Percentiles rank a stretch among this genome's conserved stretches.
phyloP scores from a whole-genome alignment of 2,797 vertebrate genomes.

The Cetoscarus ocellatus region DNA sequence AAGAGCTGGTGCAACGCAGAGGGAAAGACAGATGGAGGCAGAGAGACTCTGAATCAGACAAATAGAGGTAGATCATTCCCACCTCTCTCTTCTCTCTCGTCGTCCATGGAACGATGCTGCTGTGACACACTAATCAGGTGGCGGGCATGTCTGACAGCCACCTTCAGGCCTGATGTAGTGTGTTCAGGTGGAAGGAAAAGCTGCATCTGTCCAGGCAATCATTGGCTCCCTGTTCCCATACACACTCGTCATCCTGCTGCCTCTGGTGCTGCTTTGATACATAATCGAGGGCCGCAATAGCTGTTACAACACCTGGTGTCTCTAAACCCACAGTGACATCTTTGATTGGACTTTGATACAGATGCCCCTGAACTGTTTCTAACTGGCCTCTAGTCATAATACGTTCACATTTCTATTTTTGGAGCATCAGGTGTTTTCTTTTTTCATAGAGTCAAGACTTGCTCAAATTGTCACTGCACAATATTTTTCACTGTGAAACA shows the following conservation, averaged over 20 bases:
- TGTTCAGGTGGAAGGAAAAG: slow-evolving; percentile 74
- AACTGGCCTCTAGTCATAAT: not conserved
- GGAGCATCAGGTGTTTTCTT: not conserved
- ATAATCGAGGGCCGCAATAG: slow-evolving; percentile 30
- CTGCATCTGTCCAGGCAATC: slow-evolving; percentile 68
- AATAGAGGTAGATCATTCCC: slow-evolving; percentile 53
- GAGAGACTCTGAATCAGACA: slow-evolving; percentile 62
- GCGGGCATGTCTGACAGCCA: slow-evolving; percentile 67
- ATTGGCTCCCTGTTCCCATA: slow-evolving; percentile 48
- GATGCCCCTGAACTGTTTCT: slow-evolving; percentile 15
- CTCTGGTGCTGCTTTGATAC: slow-evolving; percentile 49
- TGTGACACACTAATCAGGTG: slow-evolving; percentile 72
- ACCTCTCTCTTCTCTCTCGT: slow-evolving; percentile 35
- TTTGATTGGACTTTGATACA: slow-evolving; percentile 36
- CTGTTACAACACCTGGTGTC: slow-evolving; percentile 37
- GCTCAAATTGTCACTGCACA: not conserved
- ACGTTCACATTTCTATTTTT: slow-evolving; percentile 4
- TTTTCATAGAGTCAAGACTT: not conserved
- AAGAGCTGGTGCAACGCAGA: slow-evolving; percentile 34
- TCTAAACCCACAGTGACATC: slow-evolving; percentile 25
- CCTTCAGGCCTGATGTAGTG: slow-evolving; percentile 77
- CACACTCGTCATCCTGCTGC: slow-evolving; percentile 40
- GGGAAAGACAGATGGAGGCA: slow-evolving; percentile 54
- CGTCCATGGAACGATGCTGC: slow-evolving; percentile 24
- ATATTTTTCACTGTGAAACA: not conserved